Percentiles rank a stretch among this genome's conserved stretches.
These are phyloP conservation scores for Catharus minimus DNA, from an alignment of 2,113 vertebrate genomes.

Conservation along the genomic window DNA sequence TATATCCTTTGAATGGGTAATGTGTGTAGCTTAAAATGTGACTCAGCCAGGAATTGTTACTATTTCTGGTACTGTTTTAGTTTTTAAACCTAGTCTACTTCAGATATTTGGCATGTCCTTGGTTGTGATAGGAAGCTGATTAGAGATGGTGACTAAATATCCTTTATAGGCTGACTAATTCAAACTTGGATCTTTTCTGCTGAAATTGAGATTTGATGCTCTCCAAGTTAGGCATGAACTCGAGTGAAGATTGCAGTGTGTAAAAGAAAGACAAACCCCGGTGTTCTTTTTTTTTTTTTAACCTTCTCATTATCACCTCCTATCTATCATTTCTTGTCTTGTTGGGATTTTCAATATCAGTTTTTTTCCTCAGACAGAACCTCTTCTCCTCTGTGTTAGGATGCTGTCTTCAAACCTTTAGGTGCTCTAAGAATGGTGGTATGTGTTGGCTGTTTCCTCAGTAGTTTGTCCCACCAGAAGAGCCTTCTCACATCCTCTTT, in stretches of 20 bases:
- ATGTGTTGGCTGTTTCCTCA: not conserved
- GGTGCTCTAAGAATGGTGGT: not conserved
- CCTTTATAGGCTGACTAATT: not conserved
- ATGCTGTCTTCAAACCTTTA: not conserved
- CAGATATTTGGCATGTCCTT: not conserved
- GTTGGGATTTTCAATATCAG: not conserved
- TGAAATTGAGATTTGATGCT: not conserved
- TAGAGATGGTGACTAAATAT: not conserved
- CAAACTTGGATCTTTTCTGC: not conserved
- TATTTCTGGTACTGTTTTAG: conserved; percentile 32
- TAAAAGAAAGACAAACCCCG: not conserved
- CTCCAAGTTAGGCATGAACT: not conserved
- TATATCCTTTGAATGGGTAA: conserved; percentile 11
- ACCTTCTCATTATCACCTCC: not conserved
- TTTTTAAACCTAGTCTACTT: not conserved
- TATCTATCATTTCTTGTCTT: not conserved
- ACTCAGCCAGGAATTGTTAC: conserved; percentile 39
- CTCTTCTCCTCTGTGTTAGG: not conserved
- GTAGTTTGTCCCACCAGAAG: not conserved
- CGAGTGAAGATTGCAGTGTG: not conserved
- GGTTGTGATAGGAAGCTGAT: not conserved
- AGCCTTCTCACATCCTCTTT: not conserved
- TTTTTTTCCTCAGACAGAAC: not conserved
- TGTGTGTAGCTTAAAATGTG: conserved; percentile 21
- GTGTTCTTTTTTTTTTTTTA: not conserved